phyloP scores from a whole-genome alignment of 1,140 invertebrate species.

The Odontomachus brunneus region DNA sequence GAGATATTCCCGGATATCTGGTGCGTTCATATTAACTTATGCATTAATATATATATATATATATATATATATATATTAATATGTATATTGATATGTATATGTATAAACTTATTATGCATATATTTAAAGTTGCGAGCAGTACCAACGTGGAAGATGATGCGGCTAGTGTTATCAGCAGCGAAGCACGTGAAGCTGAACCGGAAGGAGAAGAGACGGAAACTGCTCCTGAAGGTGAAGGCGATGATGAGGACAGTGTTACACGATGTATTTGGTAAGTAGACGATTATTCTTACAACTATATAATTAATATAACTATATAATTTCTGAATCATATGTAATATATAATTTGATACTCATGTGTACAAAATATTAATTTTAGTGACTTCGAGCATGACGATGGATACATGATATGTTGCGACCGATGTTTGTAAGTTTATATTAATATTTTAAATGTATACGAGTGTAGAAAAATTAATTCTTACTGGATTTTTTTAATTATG shows the following conservation, averaged over 20 bases:
- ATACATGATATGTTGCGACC: constrained; percentile 99
- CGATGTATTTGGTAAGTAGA: constrained; percentile 92
- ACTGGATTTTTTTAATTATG: no score
- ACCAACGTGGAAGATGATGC: constrained; percentile 87
- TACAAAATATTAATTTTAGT: constrained; percentile 84
- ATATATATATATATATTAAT: no score
- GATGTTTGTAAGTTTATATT: constrained; percentile 89
- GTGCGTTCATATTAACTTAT: no score
- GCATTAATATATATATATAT: no score
- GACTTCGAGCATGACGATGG: constrained; percentile 98
- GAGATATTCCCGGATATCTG: no score
- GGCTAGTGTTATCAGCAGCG: constrained; percentile 88
- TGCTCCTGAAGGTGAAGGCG: constrained; percentile 93
- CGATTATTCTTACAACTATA: constrained; percentile 20
- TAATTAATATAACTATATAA: neutral
- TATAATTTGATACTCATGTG: constrained; percentile 8
- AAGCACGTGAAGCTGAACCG: constrained; percentile 86
- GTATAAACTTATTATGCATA: constrained; percentile 1
- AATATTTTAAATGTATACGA: constrained; percentile 25
- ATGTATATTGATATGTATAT: neutral
- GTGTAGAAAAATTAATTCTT: no score
- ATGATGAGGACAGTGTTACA: constrained; percentile 95
- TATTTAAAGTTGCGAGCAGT: constrained; percentile 73
- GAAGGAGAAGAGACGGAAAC: constrained; percentile 95
- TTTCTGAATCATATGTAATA: constrained; percentile 24